These are phyloP conservation scores for Procambarus virginalis DNA, from an alignment of 1,140 invertebrate species.

Conservation along the genomic window DNA sequence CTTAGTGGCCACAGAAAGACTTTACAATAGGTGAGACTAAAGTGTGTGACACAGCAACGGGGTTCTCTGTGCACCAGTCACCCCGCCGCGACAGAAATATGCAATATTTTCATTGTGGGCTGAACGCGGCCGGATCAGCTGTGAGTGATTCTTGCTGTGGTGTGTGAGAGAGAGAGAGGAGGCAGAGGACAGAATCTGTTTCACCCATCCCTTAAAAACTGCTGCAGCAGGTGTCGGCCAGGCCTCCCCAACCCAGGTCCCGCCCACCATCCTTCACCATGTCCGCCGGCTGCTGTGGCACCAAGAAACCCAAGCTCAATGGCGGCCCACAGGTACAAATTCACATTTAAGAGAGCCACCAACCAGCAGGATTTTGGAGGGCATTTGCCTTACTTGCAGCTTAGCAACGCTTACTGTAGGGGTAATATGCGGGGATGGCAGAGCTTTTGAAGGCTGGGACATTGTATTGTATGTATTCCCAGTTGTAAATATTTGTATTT, in stretches of 20 bases:
- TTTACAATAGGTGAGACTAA: background rate
- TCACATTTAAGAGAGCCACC: background rate
- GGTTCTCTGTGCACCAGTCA: background rate
- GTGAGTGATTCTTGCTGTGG: slow-evolving; percentile 50
- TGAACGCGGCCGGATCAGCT: slow-evolving; percentile 59
- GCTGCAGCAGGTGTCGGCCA: slow-evolving; percentile 42
- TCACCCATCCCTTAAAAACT: slow-evolving; percentile 56
- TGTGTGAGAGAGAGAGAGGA: slow-evolving; percentile 38
- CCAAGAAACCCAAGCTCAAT: slow-evolving; percentile 63
- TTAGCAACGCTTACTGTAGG: background rate
- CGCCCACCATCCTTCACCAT: slow-evolving; percentile 45
- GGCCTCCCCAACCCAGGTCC: slow-evolving; percentile 37
- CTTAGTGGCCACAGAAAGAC: background rate
- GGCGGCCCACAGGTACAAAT: slow-evolving; percentile 59
- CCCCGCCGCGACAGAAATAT: background rate
- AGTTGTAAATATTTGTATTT: background rate
- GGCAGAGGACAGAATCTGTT: slow-evolving; percentile 38
- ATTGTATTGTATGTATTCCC: background rate
- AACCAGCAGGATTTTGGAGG: background rate
- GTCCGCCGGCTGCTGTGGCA: slow-evolving; percentile 63
- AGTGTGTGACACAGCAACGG: background rate
- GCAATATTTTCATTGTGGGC: slow-evolving; percentile 51
- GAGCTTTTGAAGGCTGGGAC: background rate
- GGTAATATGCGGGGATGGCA: too few species aligned
- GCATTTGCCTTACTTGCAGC: slow-evolving; percentile 8